Conservation (phyloP, 2,797 vertebrate genomes). For the Champsocephalus esox region DNA sequence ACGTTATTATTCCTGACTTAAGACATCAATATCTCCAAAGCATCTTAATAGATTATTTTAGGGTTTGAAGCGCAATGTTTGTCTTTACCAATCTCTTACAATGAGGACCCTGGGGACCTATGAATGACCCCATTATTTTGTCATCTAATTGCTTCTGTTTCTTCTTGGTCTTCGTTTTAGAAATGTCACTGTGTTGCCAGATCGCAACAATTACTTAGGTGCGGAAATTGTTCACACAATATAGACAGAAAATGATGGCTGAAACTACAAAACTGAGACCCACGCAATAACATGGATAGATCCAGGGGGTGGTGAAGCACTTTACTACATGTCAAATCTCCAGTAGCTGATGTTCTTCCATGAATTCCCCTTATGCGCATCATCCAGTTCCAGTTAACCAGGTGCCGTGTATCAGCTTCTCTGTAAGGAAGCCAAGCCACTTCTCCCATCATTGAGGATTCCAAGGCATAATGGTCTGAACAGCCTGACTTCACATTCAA, state of each 20-base stretch:
- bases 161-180: background rate
- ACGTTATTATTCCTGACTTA: too few species aligned
- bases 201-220: background rate
- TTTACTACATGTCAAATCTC: conserved; percentile 12
- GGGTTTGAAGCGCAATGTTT: too few species aligned
- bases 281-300: conserved; percentile 24
- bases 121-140: background rate
- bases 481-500: conserved; percentile 59
- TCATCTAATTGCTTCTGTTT: background rate
- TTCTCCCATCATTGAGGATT: conserved; percentile 58
- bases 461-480: conserved; percentile 49
- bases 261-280: conserved; percentile 8
- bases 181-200: background rate
- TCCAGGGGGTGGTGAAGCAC: background rate
- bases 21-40: too few species aligned
- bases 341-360: conserved; percentile 39
- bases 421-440: conserved; percentile 65
- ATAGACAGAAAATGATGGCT: background rate
- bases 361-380: conserved; percentile 33
- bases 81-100: too few species aligned
- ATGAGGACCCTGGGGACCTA: too few species aligned
- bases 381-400: conserved; percentile 77
- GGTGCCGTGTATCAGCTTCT: conserved; percentile 74
- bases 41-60: too few species aligned
- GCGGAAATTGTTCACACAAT: conserved; percentile 10